Percentiles rank a stretch among this genome's conserved stretches.
These are phyloP conservation scores for Bolinopsis microptera DNA, from an alignment of 37 sponge, comb jelly and placozoan genomes.

Conservation along the genomic window DNA sequence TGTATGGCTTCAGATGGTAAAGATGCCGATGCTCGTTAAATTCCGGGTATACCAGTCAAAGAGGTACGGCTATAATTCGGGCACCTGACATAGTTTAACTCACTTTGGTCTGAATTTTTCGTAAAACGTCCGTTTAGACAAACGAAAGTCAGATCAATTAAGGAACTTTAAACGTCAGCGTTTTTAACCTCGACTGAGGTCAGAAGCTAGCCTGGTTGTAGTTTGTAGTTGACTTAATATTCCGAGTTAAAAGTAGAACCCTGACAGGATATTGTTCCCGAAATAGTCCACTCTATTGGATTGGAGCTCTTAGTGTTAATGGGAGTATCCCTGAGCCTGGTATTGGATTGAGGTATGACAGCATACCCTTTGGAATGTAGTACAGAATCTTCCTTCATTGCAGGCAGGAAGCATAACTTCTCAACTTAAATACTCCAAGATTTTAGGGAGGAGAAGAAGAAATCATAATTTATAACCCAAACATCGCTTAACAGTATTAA, in stretches of 20 bases:
- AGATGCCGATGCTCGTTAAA: not conserved
- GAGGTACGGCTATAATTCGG: not conserved
- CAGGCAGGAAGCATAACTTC: too few relatives aligned
- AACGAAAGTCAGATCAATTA: not conserved
- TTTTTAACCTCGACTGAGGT: not conserved
- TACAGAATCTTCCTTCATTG: too few relatives aligned
- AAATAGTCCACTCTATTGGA: too few relatives aligned
- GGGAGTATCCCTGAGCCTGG: too few relatives aligned
- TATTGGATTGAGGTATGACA: not conserved
- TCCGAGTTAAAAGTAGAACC: not conserved
- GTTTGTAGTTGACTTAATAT: not conserved
- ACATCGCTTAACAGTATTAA: not conserved
- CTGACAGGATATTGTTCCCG: not conserved
- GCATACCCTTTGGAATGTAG: too few relatives aligned
- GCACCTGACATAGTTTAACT: not conserved
- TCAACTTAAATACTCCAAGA: too few relatives aligned
- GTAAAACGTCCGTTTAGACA: not conserved
- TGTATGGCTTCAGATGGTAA: not conserved
- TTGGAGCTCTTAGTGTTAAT: too few relatives aligned
- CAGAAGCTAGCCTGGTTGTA: not conserved
- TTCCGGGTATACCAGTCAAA: not conserved
- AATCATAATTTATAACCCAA: not conserved
- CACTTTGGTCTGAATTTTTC: not conserved
- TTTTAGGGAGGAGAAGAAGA: not conserved
- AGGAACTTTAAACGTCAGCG: not conserved